These are phyloP conservation scores for Drosophila lacicola DNA, from an alignment of 2,888 invertebrate species.

Conservation along the genomic window DNA sequence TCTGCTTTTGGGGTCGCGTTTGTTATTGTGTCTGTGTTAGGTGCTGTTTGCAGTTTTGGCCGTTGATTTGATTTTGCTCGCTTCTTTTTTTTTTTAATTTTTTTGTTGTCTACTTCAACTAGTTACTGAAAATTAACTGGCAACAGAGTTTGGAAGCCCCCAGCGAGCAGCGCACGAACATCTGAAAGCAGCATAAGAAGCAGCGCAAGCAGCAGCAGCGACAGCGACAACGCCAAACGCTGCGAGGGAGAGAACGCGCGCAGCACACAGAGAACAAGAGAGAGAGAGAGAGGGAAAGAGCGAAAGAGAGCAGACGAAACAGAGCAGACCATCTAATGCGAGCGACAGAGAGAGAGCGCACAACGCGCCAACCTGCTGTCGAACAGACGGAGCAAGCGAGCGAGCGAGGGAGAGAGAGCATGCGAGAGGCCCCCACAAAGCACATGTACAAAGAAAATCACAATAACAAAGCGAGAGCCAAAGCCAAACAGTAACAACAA, in stretches of 20 bases:
- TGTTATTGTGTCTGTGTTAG: slow-evolving; percentile 26
- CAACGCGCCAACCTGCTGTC: slow-evolving; percentile 51
- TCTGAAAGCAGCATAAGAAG: slow-evolving; percentile 67
- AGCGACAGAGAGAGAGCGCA: slow-evolving; percentile 40
- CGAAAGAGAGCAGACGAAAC: slow-evolving; percentile 32
- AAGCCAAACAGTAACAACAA: slow-evolving; percentile 41
- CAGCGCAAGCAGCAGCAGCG: slow-evolving; percentile 31
- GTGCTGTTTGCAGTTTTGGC: slow-evolving; percentile 14
- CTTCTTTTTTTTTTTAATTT: slow-evolving; percentile 42
- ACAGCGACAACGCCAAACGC: slow-evolving; percentile 22
- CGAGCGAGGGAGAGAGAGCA: slow-evolving; percentile 18
- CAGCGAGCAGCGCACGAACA: slow-evolving; percentile 61
- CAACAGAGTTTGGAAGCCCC: slow-evolving; percentile 66
- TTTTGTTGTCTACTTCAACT: slow-evolving; percentile 78
- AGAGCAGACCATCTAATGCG: slow-evolving; percentile 25
- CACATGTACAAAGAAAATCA: slow-evolving; percentile 72
- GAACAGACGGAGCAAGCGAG: slow-evolving; percentile 12
- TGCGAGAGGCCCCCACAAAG: slow-evolving; percentile 48
- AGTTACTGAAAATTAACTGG: slow-evolving; percentile 79
- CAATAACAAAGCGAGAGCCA: slow-evolving; percentile 74
- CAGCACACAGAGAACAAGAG: slow-evolving; percentile 25
- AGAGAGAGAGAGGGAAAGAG: slow-evolving; percentile 33
- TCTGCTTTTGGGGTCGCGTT: slow-evolving; percentile 31
- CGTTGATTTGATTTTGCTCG: slow-evolving; percentile 42
- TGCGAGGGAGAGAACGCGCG: slow-evolving; percentile 50